Percentiles rank a stretch among this genome's conserved stretches.
phyloP scores from a whole-genome alignment of 2,888 invertebrate genomes.

The Schizaphis graminum region DNA sequence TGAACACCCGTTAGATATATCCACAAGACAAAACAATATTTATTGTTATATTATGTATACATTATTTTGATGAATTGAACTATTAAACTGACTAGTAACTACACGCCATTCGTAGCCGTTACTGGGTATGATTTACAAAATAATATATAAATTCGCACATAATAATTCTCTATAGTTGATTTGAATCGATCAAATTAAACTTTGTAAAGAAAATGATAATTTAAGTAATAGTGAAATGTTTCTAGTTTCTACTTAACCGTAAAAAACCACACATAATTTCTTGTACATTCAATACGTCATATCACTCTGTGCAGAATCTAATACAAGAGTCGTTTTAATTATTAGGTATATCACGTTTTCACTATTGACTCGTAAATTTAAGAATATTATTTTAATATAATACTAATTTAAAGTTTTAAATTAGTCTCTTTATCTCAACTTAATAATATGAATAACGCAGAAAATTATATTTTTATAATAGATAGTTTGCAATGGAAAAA shows the following conservation, averaged over 20 bases:
- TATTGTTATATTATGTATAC: too few relatives aligned
- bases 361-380: not conserved
- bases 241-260: not conserved
- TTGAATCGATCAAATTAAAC: not conserved
- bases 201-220: not conserved
- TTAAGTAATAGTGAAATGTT: not conserved
- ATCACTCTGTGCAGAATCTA: not conserved
- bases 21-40: not conserved
- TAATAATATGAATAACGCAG: not conserved
- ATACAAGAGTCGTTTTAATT: not conserved
- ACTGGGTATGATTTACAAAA: not conserved
- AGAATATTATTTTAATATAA: too few relatives aligned
- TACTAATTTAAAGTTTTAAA: not conserved
- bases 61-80: not conserved
- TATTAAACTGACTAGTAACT: too few relatives aligned
- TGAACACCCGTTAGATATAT: not conserved
- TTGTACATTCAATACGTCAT: not conserved
- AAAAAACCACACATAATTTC: not conserved
- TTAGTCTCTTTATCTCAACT: not conserved
- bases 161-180: not conserved
- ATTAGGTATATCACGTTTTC: too few relatives aligned
- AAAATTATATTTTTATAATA: not conserved
- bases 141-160: not conserved
- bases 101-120: too few relatives aligned
- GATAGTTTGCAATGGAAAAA: not conserved